A percentile compares a stretch with the other conserved stretches of the same genome.
These are phyloP conservation scores for Drosophila insularis DNA, from an alignment of 1,140 invertebrate genomes.

Conservation along the genomic window DNA sequence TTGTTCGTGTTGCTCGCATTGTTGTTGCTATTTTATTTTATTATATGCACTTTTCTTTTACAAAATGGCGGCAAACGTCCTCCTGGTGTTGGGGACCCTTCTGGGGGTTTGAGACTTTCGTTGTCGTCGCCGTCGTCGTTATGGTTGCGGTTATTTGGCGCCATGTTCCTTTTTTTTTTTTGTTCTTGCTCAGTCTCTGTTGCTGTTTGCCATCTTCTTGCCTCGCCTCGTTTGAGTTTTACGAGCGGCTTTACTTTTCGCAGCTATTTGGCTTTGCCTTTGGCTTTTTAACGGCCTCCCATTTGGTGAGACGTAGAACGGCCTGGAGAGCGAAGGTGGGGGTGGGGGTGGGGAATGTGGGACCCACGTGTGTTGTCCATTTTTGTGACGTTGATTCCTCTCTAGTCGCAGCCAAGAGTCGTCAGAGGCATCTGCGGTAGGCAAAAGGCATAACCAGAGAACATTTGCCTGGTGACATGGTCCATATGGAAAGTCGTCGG, in stretches of 20 bases:
- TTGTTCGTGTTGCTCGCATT: slow-evolving; percentile 20
- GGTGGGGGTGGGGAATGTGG: slow-evolving; percentile 9
- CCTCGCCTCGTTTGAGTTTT: slow-evolving; percentile 77
- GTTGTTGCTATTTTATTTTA: slow-evolving; percentile 75
- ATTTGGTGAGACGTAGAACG: slow-evolving; percentile 20
- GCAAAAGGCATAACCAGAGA: slow-evolving; percentile 27
- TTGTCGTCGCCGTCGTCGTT: slow-evolving; percentile 58
- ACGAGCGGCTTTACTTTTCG: slow-evolving; percentile 80
- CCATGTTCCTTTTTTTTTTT: slow-evolving; percentile 68
- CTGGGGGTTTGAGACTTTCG: neutral
- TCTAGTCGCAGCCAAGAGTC: neutral
- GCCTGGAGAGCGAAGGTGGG: neutral
- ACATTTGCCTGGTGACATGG: slow-evolving; percentile 52
- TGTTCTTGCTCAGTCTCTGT: slow-evolving; percentile 1
- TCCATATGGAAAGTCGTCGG: slow-evolving; percentile 60
- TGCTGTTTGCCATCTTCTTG: slow-evolving; percentile 25
- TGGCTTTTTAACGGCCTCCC: slow-evolving; percentile 72
- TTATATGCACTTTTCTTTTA: slow-evolving; percentile 81
- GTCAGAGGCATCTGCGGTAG: slow-evolving; percentile 56
- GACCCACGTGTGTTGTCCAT: slow-evolving; percentile 75
- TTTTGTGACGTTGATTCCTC: slow-evolving; percentile 59
- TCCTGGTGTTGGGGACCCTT: slow-evolving; percentile 1
- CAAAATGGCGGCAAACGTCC: slow-evolving; percentile 79
- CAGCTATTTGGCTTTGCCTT: slow-evolving; percentile 69
- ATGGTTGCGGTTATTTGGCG: slow-evolving; percentile 80